These are phyloP conservation scores for Chrysomallon squamiferum DNA, from an alignment of 1,140 invertebrate genomes.

Conservation along the genomic window DNA sequence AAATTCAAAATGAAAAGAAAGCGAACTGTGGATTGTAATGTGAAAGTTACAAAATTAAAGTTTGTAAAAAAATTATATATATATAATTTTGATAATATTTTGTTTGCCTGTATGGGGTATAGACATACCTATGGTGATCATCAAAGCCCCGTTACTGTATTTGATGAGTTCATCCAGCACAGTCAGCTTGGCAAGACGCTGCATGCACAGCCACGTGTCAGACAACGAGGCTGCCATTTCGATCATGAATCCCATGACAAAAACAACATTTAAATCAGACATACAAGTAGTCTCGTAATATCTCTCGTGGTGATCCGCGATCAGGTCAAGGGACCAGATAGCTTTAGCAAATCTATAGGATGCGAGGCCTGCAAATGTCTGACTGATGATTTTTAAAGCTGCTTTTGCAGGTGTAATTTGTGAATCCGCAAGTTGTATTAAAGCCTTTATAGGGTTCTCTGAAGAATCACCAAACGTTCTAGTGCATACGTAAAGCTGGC, in stretches of 20 bases:
- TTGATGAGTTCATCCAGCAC: constrained; percentile 50
- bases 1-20: too few species aligned
- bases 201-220: constrained; percentile 53
- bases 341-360: constrained; percentile 50
- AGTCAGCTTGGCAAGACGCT: constrained; percentile 34
- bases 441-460: constrained; percentile 51
- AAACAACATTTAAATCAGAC: constrained; percentile 46
- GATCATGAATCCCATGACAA: constrained; percentile 40
- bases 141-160: constrained; percentile 40
- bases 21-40: too few species aligned
- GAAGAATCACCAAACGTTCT: constrained; percentile 47
- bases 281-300: constrained; percentile 44
- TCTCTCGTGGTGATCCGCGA: constrained; percentile 50
- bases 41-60: too few species aligned
- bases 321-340: constrained; percentile 53
- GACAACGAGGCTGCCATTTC: constrained; percentile 47
- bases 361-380: constrained; percentile 45
- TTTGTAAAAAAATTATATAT: too few species aligned
- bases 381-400: constrained; percentile 34
- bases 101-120: too few species aligned
- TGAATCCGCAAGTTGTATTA: constrained; percentile 26
- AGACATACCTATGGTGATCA: constrained; percentile 55
- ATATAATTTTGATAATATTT: too few species aligned
- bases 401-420: constrained; percentile 29
- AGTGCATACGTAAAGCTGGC: constrained; percentile 45